Conservation (phyloP, 2,888 invertebrate species). For the Flabesymbios commensalis region DNA sequence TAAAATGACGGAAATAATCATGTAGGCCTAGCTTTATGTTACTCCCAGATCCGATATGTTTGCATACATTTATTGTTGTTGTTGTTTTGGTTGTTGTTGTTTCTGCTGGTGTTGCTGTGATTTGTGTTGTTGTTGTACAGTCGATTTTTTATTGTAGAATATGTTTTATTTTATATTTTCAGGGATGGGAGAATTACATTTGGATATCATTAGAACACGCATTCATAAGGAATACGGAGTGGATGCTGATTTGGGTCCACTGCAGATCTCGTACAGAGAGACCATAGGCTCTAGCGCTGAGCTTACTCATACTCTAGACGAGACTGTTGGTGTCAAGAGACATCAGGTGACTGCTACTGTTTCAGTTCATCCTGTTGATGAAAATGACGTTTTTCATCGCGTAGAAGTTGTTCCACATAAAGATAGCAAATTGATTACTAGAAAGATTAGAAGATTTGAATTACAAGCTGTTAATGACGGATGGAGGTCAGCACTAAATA, state of each 20-base stretch:
- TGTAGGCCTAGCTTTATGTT: too few species aligned
- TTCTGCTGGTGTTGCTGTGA: too few species aligned
- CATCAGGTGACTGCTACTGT: slow-evolving; percentile 71
- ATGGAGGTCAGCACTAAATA: slow-evolving; percentile 64
- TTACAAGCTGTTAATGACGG: slow-evolving; percentile 76
- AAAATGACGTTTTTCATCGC: neutral
- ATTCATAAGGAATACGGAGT: slow-evolving; percentile 86
- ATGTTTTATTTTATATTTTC: too few species aligned
- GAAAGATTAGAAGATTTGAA: slow-evolving; percentile 68
- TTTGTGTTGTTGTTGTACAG: too few species aligned
- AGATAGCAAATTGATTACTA: slow-evolving; percentile 66
- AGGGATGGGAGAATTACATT: slow-evolving; percentile 97
- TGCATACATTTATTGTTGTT: too few species aligned
- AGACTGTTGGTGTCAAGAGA: slow-evolving; percentile 69
- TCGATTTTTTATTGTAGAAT: slow-evolving; percentile 67
- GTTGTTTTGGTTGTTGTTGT: too few species aligned
- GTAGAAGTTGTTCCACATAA: slow-evolving; percentile 43
- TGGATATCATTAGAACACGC: slow-evolving; percentile 88
- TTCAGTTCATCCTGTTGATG: slow-evolving; percentile 66
- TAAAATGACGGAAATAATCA: too few species aligned
- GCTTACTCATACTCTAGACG: slow-evolving; percentile 66
- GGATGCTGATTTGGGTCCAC: slow-evolving; percentile 84
- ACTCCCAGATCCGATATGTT: too few species aligned
- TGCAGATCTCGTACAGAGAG: slow-evolving; percentile 92
- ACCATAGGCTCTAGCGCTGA: slow-evolving; percentile 63